These are phyloP conservation scores for Tipula helvola DNA, from an alignment of 2,888 invertebrate genomes.

Conservation along the genomic window DNA sequence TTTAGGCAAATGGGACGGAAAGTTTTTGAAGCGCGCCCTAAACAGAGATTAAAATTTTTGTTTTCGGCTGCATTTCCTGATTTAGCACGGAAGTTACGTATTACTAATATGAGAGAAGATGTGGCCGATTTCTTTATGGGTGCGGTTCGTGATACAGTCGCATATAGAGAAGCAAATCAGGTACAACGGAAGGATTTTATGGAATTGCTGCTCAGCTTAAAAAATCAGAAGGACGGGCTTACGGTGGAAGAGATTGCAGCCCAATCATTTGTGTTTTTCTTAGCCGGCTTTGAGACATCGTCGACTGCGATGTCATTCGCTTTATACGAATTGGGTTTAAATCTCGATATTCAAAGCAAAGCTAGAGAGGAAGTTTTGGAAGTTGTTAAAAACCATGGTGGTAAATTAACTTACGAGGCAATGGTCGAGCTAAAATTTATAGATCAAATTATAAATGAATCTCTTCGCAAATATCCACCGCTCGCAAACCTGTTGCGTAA, in stretches of 20 bases:
- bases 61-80: neutral
- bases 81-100: neutral
- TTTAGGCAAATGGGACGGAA: constrained; percentile 24
- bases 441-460: constrained; percentile 39
- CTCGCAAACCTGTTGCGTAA: constrained; percentile 36
- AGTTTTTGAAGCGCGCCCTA: neutral
- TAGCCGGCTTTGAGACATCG: constrained; percentile 43
- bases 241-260: constrained; percentile 37
- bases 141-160: constrained; percentile 31
- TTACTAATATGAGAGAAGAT: constrained; percentile 19
- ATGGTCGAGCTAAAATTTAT: constrained; percentile 38
- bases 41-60: neutral
- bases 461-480: constrained; percentile 42
- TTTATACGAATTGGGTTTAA: constrained; percentile 38
- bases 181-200: constrained; percentile 38
- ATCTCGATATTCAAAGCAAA: constrained; percentile 35
- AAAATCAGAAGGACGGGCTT: constrained; percentile 19
- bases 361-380: constrained; percentile 33
- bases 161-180: constrained; percentile 27
- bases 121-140: constrained; percentile 27
- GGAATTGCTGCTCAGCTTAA: constrained; percentile 40
- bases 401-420: constrained; percentile 36
- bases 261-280: constrained; percentile 42
- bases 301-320: constrained; percentile 36
- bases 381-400: constrained; percentile 29